A percentile compares a stretch with the other conserved stretches of the same genome.
Evolutionary conservation across 2,113 vertebrate genomes (phyloP).

Genomic region (Phasianus colchicus): DNA sequence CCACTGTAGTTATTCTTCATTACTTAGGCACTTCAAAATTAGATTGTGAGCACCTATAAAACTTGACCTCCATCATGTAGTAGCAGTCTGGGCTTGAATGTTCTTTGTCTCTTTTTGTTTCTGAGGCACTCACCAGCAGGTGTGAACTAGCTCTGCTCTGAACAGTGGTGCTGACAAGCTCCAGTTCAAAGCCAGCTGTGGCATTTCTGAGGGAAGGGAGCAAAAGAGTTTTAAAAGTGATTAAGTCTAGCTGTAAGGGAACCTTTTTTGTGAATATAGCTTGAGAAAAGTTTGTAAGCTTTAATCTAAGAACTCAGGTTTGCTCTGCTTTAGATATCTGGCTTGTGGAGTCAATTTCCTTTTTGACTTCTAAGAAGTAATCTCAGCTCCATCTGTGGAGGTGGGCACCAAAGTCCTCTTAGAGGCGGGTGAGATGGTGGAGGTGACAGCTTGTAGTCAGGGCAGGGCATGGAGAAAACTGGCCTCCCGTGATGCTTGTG

Average conservation of each 20-base stretch:
- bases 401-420: fast-evolving
- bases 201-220: not conserved
- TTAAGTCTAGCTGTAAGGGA: too few relatives aligned
- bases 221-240: not conserved
- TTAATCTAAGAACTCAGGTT: not conserved
- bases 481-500: fast-evolving
- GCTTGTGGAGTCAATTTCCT: not conserved
- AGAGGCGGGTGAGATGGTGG: not conserved
- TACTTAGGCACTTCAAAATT: not conserved
- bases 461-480: fast-evolving
- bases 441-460: not conserved
- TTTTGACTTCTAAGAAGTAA: not conserved
- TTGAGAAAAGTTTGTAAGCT: not conserved
- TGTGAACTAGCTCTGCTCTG: not conserved
- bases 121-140: not conserved
- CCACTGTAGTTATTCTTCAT: fast-evolving
- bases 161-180: not conserved
- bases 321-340: not conserved
- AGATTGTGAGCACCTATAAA: fast-evolving
- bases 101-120: not conserved
- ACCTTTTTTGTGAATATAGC: fast-evolving
- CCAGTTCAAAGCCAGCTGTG: not conserved
- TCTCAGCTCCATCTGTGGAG: not conserved
- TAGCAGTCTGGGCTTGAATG: not conserved
- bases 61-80: fast-evolving